phyloP scores from a whole-genome alignment of 2,888 invertebrate genomes.

The Hypomecis punctinalis region DNA sequence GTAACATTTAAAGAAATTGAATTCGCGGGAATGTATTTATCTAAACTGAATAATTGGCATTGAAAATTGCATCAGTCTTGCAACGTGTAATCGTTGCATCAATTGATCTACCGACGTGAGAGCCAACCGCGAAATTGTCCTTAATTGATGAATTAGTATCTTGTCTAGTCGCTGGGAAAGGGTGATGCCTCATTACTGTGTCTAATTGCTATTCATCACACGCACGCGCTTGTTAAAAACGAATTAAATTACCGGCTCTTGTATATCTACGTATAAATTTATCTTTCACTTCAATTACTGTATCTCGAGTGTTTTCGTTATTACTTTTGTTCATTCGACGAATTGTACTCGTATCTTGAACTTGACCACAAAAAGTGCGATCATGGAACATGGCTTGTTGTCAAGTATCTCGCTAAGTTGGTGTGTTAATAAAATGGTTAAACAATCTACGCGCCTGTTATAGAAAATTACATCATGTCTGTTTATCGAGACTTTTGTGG shows the following conservation, averaged over 20 bases:
- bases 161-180: constrained; percentile 58
- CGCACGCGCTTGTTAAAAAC: constrained; percentile 11
- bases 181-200: constrained; percentile 51
- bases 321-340: constrained; percentile 6
- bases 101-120: constrained; percentile 61
- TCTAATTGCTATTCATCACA: constrained; percentile 46
- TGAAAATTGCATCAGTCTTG: constrained; percentile 75
- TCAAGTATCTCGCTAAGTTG: constrained; percentile 52
- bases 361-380: constrained; percentile 76
- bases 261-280: constrained; percentile 2
- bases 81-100: constrained; percentile 65
- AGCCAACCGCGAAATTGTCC: constrained; percentile 75
- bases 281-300: constrained; percentile 1
- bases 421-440: constrained; percentile 70
- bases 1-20: constrained; percentile 58
- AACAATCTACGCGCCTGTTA: constrained; percentile 64
- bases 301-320: constrained; percentile 3
- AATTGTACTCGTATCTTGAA: constrained; percentile 66
- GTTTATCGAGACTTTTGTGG: constrained; percentile 47
- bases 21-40: constrained; percentile 57
- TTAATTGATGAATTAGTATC: constrained; percentile 75
- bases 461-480: constrained; percentile 73
- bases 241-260: background rate
- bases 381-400: constrained; percentile 57
- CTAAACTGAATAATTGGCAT: constrained; percentile 70